Evolutionary conservation across 2,797 vertebrate genomes (phyloP).

Genomic region (Myotis myotis): DNA sequence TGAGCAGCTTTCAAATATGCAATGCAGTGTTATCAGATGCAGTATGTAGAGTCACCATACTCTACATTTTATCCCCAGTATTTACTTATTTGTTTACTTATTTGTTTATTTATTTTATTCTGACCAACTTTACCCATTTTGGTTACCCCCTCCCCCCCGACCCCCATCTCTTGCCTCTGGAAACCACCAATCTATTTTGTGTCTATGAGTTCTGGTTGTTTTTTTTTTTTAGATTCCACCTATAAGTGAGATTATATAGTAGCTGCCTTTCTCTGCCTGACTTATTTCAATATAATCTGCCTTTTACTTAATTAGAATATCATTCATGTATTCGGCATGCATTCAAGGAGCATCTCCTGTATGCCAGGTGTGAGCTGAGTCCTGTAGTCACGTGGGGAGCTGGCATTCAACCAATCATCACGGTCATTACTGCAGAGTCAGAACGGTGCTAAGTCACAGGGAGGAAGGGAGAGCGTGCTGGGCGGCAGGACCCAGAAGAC

Average conservation of each 20-base stretch:
- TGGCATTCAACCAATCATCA: background rate
- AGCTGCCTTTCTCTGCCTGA: conserved; percentile 12
- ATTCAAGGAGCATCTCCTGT: background rate
- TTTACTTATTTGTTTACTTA: too few relatives aligned
- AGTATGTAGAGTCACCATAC: background rate
- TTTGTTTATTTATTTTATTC: background rate
- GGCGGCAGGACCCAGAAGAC: background rate
- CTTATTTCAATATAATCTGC: background rate
- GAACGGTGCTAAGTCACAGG: background rate
- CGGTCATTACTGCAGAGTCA: background rate
- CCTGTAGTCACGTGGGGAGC: background rate
- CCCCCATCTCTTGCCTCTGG: background rate
- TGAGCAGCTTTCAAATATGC: background rate
- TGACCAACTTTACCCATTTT: background rate
- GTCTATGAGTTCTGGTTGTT: background rate
- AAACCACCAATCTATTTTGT: background rate
- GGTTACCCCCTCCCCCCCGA: accelerated
- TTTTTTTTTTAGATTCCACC: background rate
- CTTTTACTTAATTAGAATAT: background rate
- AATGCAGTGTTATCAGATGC: background rate
- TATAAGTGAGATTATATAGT: background rate
- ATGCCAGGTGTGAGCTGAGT: background rate
- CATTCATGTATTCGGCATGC: background rate
- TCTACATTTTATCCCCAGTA: background rate
- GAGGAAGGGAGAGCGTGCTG: background rate